phyloP scores from a whole-genome alignment of 2,113 vertebrate genomes.

The Nesospiza acunhae region DNA sequence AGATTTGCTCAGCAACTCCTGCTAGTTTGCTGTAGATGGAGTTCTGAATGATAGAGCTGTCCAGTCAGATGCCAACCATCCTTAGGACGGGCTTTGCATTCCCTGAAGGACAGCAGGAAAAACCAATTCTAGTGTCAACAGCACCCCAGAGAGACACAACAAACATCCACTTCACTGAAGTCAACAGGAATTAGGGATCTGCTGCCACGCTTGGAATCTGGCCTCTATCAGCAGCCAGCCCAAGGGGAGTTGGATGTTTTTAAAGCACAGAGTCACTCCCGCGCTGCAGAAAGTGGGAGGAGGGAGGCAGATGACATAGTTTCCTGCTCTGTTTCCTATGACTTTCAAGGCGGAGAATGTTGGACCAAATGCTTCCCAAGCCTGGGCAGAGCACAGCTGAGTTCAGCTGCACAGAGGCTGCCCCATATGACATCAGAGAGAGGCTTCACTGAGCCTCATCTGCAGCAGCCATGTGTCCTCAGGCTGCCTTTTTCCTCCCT shows the following conservation, averaged over 20 bases:
- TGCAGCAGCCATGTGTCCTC: neutral
- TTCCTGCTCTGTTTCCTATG: conserved; percentile 31
- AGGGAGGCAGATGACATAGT: neutral
- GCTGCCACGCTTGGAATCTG: neutral
- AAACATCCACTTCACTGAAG: neutral
- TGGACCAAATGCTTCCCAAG: neutral
- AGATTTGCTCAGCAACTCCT: neutral
- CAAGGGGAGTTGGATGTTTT: neutral
- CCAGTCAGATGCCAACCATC: neutral
- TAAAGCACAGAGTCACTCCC: neutral
- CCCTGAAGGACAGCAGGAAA: neutral
- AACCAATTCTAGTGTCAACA: neutral
- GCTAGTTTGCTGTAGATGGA: neutral
- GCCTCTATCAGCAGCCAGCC: neutral
- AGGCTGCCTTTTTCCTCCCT: neutral
- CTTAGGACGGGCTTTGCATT: neutral
- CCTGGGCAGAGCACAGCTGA: neutral
- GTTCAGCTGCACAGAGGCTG: neutral
- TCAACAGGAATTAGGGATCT: neutral
- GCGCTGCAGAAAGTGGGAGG: neutral
- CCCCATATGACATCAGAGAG: neutral
- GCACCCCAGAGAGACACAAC: neutral
- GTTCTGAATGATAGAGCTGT: neutral
- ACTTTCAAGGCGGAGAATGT: neutral
- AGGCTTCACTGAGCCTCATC: neutral